Base-by-base conservation (phyloP, 2,113 vertebrate genomes). In the Microtus ochrogaster region DNA sequence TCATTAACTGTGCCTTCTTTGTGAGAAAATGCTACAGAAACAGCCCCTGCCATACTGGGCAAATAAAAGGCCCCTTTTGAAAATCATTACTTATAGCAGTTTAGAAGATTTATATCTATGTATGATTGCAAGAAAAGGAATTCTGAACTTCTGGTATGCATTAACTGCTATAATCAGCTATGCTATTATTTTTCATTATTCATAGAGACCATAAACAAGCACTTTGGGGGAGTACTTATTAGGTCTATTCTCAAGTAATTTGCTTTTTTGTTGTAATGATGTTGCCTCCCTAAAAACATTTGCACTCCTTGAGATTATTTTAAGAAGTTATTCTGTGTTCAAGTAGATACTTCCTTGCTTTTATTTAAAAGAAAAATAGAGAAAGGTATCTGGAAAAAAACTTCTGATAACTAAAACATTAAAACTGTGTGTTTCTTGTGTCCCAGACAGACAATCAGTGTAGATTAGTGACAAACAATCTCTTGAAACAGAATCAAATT, bases 361-460 rank as follows among this genome's bases (percentile, higher is more conserved):
- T 90, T 76, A n/a, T 86, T 89, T 63, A 5, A 76, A 83, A 19
- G n/a, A 21, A 58, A 12, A 13, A 49, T 21, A 93, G 33, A 79
- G 47, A 86, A 21, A 95, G 88, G 73, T 68, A 82, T 87, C 26
- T 44, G 76, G 65, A 83, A 85, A 49, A 87, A 96, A 96, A 95
- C 28, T 26, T 88, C 93, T 3, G 70, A 12, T 13, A 92, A 33
- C 12, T 74, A 83, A 94, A 87, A 55, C 58, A 93, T 91, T 97
- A 95, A 93, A 83, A 97, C 89, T 96, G 3, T 74, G 72, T 24
- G 70, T 41, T 95, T 94, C 88, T 58, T 78, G 41, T 81, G 70
- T 93, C 96, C 26, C 55, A 85, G 89, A 96, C 91, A 97, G 76
- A 96, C 96, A 96, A 97, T 96, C 94, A 95, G 91, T 97, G 72